Conservation (phyloP, 2,797 vertebrate species). For the Chaetophractus vellerosus region DNA sequence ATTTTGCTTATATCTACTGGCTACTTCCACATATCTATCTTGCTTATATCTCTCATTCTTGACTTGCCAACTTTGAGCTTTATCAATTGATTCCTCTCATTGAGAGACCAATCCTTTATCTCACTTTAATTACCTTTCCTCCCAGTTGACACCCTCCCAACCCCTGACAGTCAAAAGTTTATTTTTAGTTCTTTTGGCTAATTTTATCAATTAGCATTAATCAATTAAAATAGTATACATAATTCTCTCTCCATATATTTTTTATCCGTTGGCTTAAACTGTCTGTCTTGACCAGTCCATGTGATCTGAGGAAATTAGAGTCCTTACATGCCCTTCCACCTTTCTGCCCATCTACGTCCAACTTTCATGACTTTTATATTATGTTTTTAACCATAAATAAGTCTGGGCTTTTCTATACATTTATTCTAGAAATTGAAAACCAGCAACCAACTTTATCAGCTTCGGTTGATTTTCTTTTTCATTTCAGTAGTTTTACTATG, state of each 20-base stretch:
- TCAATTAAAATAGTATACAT: background rate
- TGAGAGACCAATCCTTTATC: background rate
- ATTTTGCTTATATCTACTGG: background rate
- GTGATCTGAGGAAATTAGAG: background rate
- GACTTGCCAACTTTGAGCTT: background rate
- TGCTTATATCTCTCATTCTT: background rate
- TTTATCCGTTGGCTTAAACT: background rate
- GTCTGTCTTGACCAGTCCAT: background rate
- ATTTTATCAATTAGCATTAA: background rate
- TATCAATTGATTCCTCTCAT: background rate
- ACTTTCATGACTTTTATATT: background rate
- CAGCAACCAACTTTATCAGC: background rate
- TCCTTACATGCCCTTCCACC: accelerated
- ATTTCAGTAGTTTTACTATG: background rate
- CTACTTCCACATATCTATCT: background rate
- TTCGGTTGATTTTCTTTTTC: background rate
- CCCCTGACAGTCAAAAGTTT: background rate
- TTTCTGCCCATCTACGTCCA: background rate
- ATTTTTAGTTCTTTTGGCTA: conserved; percentile 14
- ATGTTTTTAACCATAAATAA: background rate
- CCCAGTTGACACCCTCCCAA: background rate
- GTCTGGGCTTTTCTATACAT: background rate
- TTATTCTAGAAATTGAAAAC: conserved; percentile 53
- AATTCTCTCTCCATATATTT: background rate
- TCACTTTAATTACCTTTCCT: background rate